Percentiles rank a stretch among this genome's conserved stretches.
Conservation (phyloP, 2,113 vertebrate species). For the Phycodurus eques region DNA sequence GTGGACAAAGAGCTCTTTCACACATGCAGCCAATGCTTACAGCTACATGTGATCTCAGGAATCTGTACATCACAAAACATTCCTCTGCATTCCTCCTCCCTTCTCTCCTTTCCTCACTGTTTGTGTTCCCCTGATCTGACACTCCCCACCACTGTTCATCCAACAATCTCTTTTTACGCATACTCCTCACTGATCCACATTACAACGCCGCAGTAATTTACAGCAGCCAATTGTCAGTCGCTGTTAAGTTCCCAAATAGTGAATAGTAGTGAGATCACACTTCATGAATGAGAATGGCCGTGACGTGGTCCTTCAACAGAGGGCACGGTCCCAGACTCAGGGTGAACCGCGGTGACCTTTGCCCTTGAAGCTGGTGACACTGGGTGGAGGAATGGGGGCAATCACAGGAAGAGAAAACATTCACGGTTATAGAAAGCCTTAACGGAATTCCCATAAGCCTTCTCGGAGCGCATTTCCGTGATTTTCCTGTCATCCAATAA, state of each 20-base stretch:
- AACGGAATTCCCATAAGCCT: not conserved
- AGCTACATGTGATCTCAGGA: conserved; percentile 68
- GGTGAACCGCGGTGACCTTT: not conserved
- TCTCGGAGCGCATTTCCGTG: not conserved
- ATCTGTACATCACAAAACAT: conserved; percentile 66
- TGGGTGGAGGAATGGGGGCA: not conserved
- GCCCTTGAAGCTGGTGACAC: not conserved
- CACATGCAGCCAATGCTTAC: conserved; percentile 61
- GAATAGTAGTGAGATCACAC: not conserved
- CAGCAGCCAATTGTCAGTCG: not conserved
- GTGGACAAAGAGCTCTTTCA: conserved; percentile 76
- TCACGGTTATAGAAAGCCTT: not conserved
- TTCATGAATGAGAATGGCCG: not conserved
- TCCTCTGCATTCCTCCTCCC: conserved; percentile 45
- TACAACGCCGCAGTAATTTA: not conserved
- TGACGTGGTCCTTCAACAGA: not conserved
- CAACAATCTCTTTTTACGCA: conserved; percentile 16
- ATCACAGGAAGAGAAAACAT: not conserved
- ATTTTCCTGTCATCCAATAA: not conserved
- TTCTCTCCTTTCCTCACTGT: conserved; percentile 24
- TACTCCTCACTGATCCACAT: not conserved
- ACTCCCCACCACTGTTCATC: conserved; percentile 28
- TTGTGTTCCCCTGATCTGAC: conserved; percentile 26
- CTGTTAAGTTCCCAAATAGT: not conserved
- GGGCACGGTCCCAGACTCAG: not conserved